Evolutionary conservation across 2,113 vertebrate species (phyloP).

Genomic region (Riparia riparia): DNA sequence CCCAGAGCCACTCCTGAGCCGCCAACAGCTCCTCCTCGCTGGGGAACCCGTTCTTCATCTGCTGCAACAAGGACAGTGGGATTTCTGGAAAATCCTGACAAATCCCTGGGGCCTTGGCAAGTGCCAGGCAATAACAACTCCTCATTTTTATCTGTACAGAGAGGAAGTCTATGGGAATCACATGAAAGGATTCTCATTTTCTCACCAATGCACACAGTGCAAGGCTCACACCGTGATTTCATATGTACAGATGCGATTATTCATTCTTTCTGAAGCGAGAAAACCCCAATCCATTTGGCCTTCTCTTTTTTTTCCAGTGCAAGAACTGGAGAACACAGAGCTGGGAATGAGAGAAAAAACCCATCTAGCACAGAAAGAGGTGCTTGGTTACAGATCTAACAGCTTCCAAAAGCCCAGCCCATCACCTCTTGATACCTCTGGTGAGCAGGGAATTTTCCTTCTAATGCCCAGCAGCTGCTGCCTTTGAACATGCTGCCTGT

Average conservation of each 20-base stretch:
- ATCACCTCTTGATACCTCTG: not conserved
- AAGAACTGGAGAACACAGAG: not conserved
- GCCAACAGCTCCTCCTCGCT: rapidly evolving
- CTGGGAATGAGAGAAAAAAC: not conserved
- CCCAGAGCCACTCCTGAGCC: not conserved
- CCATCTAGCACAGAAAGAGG: not conserved
- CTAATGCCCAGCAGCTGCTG: not conserved
- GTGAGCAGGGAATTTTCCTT: slow-evolving; percentile 7
- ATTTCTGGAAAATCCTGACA: not conserved
- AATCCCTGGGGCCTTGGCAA: not conserved
- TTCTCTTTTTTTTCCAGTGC: not conserved
- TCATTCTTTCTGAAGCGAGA: slow-evolving; percentile 7
- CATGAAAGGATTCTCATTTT: not conserved
- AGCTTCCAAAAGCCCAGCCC: not conserved
- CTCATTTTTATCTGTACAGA: not conserved
- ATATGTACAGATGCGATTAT: not conserved
- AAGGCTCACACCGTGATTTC: not conserved
- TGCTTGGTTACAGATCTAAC: not conserved
- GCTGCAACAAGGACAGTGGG: rapidly evolving
- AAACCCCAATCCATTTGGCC: not conserved
- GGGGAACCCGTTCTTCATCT: not conserved
- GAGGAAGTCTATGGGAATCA: not conserved
- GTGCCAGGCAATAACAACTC: not conserved
- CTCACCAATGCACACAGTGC: not conserved
- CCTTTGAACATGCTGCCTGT: not conserved